Evolutionary conservation across 2,113 vertebrate species (phyloP), one percentile per base, ranked within the genome.

Genomic region (Tachysurus vachellii): DNA sequence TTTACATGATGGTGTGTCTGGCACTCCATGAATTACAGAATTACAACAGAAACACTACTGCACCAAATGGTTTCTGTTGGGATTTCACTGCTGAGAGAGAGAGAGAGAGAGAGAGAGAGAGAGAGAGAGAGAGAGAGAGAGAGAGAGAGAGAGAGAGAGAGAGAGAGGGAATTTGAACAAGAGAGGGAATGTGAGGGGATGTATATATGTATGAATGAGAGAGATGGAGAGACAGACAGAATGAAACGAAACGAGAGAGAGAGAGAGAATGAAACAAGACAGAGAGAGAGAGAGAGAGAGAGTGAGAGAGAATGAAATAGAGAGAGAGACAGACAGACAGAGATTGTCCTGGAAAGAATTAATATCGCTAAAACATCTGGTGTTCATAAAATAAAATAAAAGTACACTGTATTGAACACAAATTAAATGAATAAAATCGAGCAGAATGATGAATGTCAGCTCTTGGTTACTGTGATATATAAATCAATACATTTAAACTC

Each of bases 11-110:
- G 14, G 59, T 59, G 47, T 81, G 66, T 82, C 89, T 89, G 62
- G 26, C 90, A 93, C 87, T 89, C 92, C 75, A 92, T 92, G 93
- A 94, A 91, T 91, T 90, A 86, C 70, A 87, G 93, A 94, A 91
- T 91, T 90, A 86, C 70, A 87, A 93, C 87, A 94, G 80, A 91
- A 91, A 94, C 93, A 85, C 92, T 88, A 91, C 91, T 89, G 92
- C 92, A 92, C 89, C 90, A 91, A 91, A 90, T 86, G 84, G 88
- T 86, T 94, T 92, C 93, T 91, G 83, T 28, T 82, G 91, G 94
- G 83, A 50, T 82, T 84, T 26, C 70, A 86, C 88, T 88, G 91
- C 1, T 26, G 61, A 26, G 21, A 62, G 61, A 64, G 61, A 64
- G 26, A n/a, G 61, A 64, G 23, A 50, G 47, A 50, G 47, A 50